Evolutionary conservation across 1,140 invertebrate species (phyloP).

Genomic region (Eumaeus atala): DNA sequence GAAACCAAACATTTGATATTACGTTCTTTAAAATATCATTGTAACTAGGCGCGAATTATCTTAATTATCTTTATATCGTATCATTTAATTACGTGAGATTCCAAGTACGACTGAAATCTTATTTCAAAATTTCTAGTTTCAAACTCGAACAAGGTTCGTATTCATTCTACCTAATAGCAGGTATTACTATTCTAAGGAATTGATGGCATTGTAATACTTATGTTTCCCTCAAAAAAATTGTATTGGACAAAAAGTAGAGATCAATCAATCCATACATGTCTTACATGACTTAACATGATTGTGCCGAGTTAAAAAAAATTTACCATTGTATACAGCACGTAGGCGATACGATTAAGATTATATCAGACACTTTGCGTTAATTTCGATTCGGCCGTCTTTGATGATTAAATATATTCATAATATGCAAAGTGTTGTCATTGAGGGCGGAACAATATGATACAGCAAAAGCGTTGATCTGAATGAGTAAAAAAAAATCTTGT

Average conservation of each 20-base stretch:
- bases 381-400: neutral
- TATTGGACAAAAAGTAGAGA: conserved; percentile 6
- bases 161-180: too few species aligned
- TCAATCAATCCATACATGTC: conserved; percentile 17
- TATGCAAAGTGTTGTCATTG: neutral
- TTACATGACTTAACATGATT: conserved; percentile 7
- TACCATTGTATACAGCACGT: conserved; percentile 7
- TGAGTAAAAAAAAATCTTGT: neutral
- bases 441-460: neutral
- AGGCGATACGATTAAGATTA: conserved; percentile 12
- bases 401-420: conserved; percentile 6
- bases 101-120: too few species aligned
- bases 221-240: too few species aligned
- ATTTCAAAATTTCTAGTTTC: too few species aligned
- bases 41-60: too few species aligned
- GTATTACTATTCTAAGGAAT: conserved; percentile 2
- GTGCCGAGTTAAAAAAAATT: neutral
- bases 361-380: conserved; percentile 3
- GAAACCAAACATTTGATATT: too few species aligned
- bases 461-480: neutral
- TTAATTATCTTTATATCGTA: too few species aligned
- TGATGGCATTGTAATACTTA: too few species aligned
- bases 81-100: too few species aligned
- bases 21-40: too few species aligned
- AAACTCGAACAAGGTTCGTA: too few species aligned